Evolutionary conservation across 2,113 vertebrate species (phyloP), one percentile per base, ranked within the genome.

Genomic region (Nibea albiflora): DNA sequence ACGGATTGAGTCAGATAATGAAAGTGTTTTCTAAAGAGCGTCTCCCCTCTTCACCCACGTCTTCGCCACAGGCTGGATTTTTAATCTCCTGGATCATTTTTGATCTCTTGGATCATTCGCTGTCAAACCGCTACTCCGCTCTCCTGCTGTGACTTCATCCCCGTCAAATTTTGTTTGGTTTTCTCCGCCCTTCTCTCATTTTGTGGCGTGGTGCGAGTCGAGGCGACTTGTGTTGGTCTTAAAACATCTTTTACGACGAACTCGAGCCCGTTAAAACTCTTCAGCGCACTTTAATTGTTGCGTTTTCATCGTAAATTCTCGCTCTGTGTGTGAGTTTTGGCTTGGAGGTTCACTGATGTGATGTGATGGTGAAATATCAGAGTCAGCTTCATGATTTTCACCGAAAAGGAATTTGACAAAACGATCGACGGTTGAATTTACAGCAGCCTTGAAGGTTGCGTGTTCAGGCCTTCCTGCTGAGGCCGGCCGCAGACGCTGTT

Each of bases 71-170:
- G 88, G 90, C 84, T 76, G 74, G 49, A 65, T 85, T 83, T 90
- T 90, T 91, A 88, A 92, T 93, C 92, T 88, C n/a, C 63, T 42
- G 78, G 76, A 90, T 92, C 82, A 65, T 89, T 91, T 39, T 85
- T 88, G 75, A 90, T 92, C 88, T 89, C 64, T 63, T 81, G 64
- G 86, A 83, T 89, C 85, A 78, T 70, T 86, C 70, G 5, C 62
- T 61, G 83, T 85, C 35, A 63, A 88, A 79, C 64, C 24, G 35
- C 64, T 75, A 62, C 62, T 2, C 72, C 68, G 20, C 67, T 61
- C 47, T 19, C 19, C 71, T 54, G 64, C 62, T 64, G 50, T 16
- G 31, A 31, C 56, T 46, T 49, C 14, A 0, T 26, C 80, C 47
- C 56, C 16, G 11, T 61, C 68, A 6, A 31, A 17, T 31, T 63